Conservation (phyloP, 2,888 invertebrate genomes). For the Euproctis similis region DNA sequence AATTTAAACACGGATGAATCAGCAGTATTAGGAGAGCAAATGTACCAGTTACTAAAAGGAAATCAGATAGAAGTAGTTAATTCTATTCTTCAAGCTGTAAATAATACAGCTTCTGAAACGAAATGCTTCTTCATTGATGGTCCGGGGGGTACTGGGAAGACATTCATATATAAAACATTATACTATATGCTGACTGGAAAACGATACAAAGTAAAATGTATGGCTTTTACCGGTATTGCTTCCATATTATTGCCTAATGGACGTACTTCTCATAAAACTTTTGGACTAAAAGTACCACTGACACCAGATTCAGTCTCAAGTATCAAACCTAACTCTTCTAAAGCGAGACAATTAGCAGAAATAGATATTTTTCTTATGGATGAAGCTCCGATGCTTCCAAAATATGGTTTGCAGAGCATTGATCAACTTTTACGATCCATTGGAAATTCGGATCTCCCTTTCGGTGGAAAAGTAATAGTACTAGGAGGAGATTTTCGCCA, state of each 20-base stretch:
- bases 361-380: constrained; percentile 3
- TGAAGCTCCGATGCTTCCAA: constrained; percentile 10
- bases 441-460: constrained; percentile 13
- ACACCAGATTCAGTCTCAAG: constrained; percentile 9
- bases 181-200: constrained; percentile 1
- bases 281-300: constrained; percentile 10
- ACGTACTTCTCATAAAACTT: constrained; percentile 9
- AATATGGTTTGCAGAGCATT: constrained; percentile 12
- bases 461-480: constrained; percentile 12
- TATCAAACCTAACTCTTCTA: constrained; percentile 6
- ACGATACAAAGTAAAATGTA: not conserved
- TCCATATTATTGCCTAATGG: constrained; percentile 9
- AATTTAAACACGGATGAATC: constrained; percentile 1
- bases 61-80: constrained; percentile 10
- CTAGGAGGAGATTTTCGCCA: not conserved
- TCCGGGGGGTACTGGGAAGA: not conserved
- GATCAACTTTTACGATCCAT: constrained; percentile 10
- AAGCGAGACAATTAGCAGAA: constrained; percentile 9
- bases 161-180: not conserved
- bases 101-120: constrained; percentile 4
- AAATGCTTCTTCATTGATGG: constrained; percentile 3
- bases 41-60: constrained; percentile 10
- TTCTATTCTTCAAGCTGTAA: constrained; percentile 3
- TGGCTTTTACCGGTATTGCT: not conserved
- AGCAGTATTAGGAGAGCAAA: constrained; percentile 4